A percentile compares a stretch with the other conserved stretches of the same genome.
Evolutionary conservation across 2,797 vertebrate genomes (phyloP).

Genomic region (Streptopelia turtur): DNA sequence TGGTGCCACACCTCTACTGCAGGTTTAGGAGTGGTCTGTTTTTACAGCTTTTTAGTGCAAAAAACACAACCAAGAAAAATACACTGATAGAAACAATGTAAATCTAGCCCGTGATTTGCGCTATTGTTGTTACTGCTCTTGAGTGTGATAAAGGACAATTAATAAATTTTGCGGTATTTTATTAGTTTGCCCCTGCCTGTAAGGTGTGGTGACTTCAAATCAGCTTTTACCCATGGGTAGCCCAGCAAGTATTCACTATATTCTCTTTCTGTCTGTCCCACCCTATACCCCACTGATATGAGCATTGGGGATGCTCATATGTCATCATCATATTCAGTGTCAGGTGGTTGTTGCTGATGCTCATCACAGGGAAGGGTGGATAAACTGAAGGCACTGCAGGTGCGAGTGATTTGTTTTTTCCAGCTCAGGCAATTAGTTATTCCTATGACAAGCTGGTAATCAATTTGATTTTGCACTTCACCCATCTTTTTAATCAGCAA

Average conservation of each 20-base stretch:
- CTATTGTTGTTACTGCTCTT: neutral
- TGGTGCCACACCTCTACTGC: neutral
- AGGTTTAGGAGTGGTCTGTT: neutral
- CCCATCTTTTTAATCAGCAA: neutral
- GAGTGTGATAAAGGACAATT: neutral
- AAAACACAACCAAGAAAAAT: neutral
- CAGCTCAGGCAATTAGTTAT: neutral
- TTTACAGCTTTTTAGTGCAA: neutral
- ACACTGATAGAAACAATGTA: neutral
- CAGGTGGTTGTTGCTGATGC: neutral
- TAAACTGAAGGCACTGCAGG: neutral
- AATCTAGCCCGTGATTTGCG: neutral
- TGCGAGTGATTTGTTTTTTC: neutral
- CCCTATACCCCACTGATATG: rapidly evolving
- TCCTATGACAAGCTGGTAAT: neutral
- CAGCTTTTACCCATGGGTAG: neutral
- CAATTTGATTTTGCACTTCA: neutral
- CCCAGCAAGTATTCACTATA: rapidly evolving
- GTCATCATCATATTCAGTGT: neutral
- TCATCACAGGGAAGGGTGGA: neutral
- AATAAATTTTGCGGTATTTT: neutral
- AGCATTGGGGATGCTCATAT: neutral
- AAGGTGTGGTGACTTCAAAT: neutral
- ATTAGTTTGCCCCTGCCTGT: neutral
- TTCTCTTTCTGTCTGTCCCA: neutral